These are phyloP conservation scores for Molorchus minor DNA, from an alignment of 2,888 invertebrate species.

Conservation along the genomic window DNA sequence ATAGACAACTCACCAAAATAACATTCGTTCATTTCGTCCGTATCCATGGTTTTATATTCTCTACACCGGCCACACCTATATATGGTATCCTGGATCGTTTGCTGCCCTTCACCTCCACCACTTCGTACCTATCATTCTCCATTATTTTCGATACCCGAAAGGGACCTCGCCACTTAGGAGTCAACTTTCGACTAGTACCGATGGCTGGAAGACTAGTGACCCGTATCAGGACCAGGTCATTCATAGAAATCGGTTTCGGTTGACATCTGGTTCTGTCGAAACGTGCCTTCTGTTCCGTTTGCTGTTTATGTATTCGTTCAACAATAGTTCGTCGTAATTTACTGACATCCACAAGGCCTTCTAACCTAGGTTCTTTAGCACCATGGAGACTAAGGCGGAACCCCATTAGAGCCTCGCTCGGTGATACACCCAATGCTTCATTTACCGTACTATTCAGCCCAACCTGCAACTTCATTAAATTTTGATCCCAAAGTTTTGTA, in stretches of 20 bases:
- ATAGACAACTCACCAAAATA: background rate
- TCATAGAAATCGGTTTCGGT: no score
- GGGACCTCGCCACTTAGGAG: background rate
- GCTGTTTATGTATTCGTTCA: no score
- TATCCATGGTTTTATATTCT: background rate
- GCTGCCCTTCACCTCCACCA: background rate
- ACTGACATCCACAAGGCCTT: background rate
- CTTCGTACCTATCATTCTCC: background rate
- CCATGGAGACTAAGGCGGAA: background rate
- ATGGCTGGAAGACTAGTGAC: background rate
- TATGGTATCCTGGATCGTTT: background rate
- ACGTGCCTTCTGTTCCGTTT: no score
- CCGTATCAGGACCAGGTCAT: background rate
- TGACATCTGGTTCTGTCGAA: no score
- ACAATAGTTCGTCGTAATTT: no score
- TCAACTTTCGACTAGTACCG: background rate
- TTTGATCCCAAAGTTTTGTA: background rate
- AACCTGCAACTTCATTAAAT: background rate
- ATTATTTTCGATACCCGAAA: background rate
- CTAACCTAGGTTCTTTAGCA: background rate
- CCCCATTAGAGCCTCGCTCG: background rate
- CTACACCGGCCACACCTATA: conserved; percentile 1
- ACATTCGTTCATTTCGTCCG: no score
- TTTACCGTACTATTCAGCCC: background rate
- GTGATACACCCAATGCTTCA: background rate